Evolutionary conservation across 2,797 vertebrate species (phyloP), one percentile per base, ranked within the genome.

Genomic region (Phalloptychus januarius): DNA sequence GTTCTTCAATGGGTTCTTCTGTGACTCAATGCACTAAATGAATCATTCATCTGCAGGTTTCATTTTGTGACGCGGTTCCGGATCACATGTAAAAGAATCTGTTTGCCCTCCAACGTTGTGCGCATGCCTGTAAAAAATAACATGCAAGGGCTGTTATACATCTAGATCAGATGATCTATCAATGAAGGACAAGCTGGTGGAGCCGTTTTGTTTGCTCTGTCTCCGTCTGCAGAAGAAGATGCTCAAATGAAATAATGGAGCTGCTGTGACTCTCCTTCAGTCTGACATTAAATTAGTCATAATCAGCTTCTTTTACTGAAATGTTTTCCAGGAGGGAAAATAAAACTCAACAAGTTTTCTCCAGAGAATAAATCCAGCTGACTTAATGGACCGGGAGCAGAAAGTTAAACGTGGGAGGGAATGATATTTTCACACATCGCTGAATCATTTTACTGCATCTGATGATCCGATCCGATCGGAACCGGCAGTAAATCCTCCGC

Each of bases 401-500:
- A 15, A 69, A 3, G 38, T 69, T 69, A n/a, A 44, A 69, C 23
- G 23, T 69, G 38, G 65, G 65, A 69, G 38, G 65, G 23, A 42
- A n/a, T 69, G 40, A n/a, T n/a, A 44, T n/a, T 69, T 44, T 15
- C 65, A 69, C 38, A 44, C 65, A 7, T 42, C 23, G 23, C 38
- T 69, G 65, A 4, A 69, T 42, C 13, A 42, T 69, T 69, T 44
- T 6, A 42, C 38, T n/a, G 38, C 38, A 42, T 10, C 20, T 40
- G 33, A 23, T 38, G 20, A 69, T 67, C 63, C 4, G 38, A 67
- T 40, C 36, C 4, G 36, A 67, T n/a, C 23, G 23, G 65, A 69
- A 12, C 65, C 38, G 63, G 23, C 36, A 25, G 65, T 69, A 69
- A 69, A 69, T 69, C 65, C 65, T 40, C 38, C n/a, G 36, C 65